Base-by-base conservation (phyloP, 92 coral and sea anemone genomes). In the Palythoa grandiflora region DNA sequence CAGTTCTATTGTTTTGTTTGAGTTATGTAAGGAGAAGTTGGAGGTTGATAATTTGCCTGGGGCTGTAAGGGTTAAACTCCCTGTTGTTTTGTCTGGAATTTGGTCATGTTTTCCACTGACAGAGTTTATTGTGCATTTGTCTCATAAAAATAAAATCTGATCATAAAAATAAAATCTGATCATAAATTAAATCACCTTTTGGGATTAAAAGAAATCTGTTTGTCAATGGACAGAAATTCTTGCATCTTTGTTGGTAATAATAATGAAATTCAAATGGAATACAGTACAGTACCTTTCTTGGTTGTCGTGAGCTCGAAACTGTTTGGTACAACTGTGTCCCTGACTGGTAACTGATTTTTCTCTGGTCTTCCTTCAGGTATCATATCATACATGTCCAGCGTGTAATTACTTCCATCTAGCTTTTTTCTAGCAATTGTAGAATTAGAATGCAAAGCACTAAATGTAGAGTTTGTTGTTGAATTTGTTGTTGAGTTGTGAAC, bases 321-420 rank as follows among this genome's bases (percentile, higher is more conserved):
- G 81, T 89, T 84, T 59, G 93, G 96, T 19, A 93, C 93, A 53
- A 93, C 91, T 14, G 96, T 92, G 73, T 97, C 98, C 78, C 89
- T 91, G 2, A 95, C 96, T 71, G 96, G 97, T 63, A 90, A 90
- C 59, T 86, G 93, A 71, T 88, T 95, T 40, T 83, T 79, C 73
- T 94, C 88, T 73, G 96, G 93, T 57, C 88, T 91, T 51, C 84
- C 91, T 57, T 95, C 94, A 9, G 94, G 93, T 20, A 92, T 54
- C 40, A 90, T 73, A 28, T 80, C 78, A 17, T 92, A 88, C 73
- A 85, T 70, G 68, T 93, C 91, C 61, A 86, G 28, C 48, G 91
- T 79, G 77, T 88, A 71, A 61, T 86, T 80, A 37, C 60, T 73
- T 35, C 66, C 84, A 73, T 85, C 71, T 5, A 3, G 37, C 50